Percentiles rank a stretch among this genome's conserved stretches.
phyloP scores from a whole-genome alignment of 2,113 vertebrate species.

The Lepus americanus region DNA sequence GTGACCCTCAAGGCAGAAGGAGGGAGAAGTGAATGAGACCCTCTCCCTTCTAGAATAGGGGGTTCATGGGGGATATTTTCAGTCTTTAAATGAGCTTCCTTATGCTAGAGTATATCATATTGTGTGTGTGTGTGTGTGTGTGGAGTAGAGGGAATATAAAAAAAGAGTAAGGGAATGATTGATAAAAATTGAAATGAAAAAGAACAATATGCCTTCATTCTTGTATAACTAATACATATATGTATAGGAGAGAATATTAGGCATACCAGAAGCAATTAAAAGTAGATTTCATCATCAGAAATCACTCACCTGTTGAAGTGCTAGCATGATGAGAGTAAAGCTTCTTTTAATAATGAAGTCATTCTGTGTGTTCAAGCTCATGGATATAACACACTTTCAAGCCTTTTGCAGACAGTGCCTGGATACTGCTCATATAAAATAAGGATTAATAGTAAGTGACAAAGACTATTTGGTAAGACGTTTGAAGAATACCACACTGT shows the following conservation, averaged over 20 bases:
- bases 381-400: background rate
- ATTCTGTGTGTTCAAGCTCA: background rate
- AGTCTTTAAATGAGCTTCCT: background rate
- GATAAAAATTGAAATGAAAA: background rate
- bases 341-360: conserved; percentile 15
- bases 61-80: background rate
- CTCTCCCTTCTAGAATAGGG: background rate
- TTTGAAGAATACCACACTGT: background rate
- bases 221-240: background rate
- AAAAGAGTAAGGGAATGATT: background rate
- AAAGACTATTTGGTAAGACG: conserved; percentile 16
- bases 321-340: background rate
- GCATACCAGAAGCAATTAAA: background rate
- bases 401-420: background rate
- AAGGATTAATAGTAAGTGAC: conserved; percentile 26
- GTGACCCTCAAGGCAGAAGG: background rate
- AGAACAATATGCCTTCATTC: background rate
- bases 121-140: background rate
- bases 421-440: background rate
- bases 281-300: conserved; percentile 34
- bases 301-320: background rate
- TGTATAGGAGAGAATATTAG: background rate
- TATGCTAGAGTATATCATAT: background rate
- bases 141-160: background rate
- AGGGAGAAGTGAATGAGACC: conserved; percentile 13